phyloP scores from a whole-genome alignment of 2,888 invertebrate genomes.

The Parasteatoda lunata region DNA sequence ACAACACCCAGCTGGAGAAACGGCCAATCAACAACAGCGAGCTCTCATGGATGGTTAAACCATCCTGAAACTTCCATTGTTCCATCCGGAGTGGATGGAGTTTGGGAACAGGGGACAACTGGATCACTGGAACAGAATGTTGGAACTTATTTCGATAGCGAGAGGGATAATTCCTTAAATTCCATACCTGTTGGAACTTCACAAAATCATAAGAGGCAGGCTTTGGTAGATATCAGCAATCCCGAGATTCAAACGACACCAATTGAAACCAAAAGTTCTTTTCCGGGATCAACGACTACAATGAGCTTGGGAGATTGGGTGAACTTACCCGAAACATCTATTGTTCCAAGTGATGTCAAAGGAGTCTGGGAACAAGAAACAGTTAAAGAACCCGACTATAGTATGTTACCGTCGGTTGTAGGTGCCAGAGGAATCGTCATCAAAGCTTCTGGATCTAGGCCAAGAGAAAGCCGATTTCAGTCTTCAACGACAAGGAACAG shows the following conservation, averaged over 20 bases:
- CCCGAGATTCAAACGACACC: background rate
- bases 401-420: background rate
- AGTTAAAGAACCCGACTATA: slow-evolving; percentile 7
- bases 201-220: background rate
- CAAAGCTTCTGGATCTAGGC: background rate
- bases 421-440: slow-evolving; percentile 26
- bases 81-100: background rate
- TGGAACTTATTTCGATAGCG: background rate
- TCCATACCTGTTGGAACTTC: background rate
- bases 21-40: background rate
- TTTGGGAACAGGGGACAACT: background rate
- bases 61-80: background rate
- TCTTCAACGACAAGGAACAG: background rate
- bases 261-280: background rate
- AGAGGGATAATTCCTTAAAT: background rate
- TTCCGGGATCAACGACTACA: slow-evolving; percentile 10
- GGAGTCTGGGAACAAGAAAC: slow-evolving; percentile 57
- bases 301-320: background rate
- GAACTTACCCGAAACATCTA: slow-evolving; percentile 39
- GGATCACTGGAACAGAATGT: background rate
- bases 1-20: background rate
- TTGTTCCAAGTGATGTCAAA: slow-evolving; percentile 43
- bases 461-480: background rate
- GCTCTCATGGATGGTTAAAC: background rate
- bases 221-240: background rate